These are phyloP conservation scores for Aleadryas rufinucha DNA, from an alignment of 2,113 vertebrate genomes.

Conservation along the genomic window DNA sequence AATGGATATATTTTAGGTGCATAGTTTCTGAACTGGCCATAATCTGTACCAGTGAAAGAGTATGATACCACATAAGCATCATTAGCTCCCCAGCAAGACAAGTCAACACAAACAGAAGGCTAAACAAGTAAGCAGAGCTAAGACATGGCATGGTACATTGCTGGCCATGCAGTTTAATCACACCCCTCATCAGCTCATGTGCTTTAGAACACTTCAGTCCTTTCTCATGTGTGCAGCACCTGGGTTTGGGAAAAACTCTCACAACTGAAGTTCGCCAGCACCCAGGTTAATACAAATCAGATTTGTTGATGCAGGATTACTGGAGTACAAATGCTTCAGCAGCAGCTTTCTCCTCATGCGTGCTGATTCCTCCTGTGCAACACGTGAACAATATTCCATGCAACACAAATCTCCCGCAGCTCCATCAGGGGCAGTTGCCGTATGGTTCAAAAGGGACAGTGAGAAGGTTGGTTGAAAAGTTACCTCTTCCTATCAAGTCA, in stretches of 20 bases:
- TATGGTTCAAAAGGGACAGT: not conserved
- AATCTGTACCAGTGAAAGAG: not conserved
- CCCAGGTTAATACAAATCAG: not conserved
- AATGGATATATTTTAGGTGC: not conserved
- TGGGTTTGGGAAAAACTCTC: not conserved
- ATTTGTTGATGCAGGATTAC: not conserved
- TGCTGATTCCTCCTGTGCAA: not conserved
- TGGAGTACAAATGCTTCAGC: not conserved
- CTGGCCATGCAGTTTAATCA: not conserved
- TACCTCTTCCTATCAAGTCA: not conserved
- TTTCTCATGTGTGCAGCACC: not conserved
- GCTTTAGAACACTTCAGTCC: not conserved
- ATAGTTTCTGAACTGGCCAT: not conserved
- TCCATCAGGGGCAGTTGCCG: rapidly evolving
- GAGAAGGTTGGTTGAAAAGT: not conserved
- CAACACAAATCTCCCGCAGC: not conserved
- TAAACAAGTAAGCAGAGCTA: not conserved
- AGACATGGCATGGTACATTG: not conserved
- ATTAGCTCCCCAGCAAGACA: not conserved
- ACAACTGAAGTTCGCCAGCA: rapidly evolving
- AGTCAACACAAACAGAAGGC: not conserved
- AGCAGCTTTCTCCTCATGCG: not conserved
- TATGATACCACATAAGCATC: not conserved
- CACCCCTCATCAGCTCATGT: not conserved
- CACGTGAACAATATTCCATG: not conserved